phyloP scores from a whole-genome alignment of 1,140 invertebrate species.

The Popillia japonica region DNA sequence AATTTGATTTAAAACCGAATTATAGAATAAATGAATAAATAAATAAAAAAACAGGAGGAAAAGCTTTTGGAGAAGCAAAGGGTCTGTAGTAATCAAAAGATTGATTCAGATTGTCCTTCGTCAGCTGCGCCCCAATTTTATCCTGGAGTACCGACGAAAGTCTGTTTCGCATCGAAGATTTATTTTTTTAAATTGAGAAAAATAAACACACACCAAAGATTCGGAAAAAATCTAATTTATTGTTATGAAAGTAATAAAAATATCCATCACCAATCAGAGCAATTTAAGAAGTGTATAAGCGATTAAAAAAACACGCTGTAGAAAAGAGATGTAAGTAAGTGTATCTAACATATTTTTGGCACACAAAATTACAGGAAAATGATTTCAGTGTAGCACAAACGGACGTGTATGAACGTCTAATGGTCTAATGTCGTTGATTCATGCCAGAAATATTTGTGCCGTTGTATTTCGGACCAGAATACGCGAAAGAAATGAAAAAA shows the following conservation, averaged over 20 bases:
- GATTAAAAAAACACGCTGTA: neutral
- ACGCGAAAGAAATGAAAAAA: neutral
- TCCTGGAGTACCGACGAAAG: conserved; percentile 5
- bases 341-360: neutral
- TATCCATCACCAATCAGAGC: no score
- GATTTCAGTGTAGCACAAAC: neutral
- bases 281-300: no score
- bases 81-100: no score
- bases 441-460: conserved; percentile 25
- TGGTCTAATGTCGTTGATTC: neutral
- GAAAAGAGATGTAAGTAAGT: no score
- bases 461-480: neutral
- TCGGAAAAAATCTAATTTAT: no score
- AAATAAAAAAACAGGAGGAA: conserved; percentile 26
- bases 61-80: conserved; percentile 6
- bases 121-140: conserved; percentile 10
- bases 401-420: no score
- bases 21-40: conserved; percentile 1
- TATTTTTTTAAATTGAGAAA: neutral
- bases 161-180: neutral
- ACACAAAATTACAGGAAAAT: neutral
- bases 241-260: no score
- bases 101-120: neutral
- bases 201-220: neutral
- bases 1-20: no score